phyloP scores from a whole-genome alignment of 2,888 invertebrate genomes.

The Lacanobia oleracea region DNA sequence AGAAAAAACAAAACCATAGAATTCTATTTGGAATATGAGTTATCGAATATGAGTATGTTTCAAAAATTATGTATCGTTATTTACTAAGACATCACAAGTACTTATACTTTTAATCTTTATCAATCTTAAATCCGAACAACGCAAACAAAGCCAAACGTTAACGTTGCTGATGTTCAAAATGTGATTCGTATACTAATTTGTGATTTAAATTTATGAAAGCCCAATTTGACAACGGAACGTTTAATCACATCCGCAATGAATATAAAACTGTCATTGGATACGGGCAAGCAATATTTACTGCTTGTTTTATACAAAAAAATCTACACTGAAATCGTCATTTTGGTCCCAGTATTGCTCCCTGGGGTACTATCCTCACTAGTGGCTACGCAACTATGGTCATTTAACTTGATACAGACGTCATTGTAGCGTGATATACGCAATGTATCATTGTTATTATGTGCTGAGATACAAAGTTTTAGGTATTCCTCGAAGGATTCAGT shows the following conservation, averaged over 20 bases:
- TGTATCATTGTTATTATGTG: conserved; percentile 59
- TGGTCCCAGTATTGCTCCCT: conserved; percentile 70
- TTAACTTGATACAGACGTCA: conserved; percentile 66
- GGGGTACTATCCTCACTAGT: conserved; percentile 68
- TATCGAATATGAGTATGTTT: no score
- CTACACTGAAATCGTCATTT: conserved; percentile 66
- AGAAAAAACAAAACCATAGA: not conserved
- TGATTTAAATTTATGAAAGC: conserved; percentile 69
- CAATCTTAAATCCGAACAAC: conserved; percentile 10
- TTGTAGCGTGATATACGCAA: conserved; percentile 48
- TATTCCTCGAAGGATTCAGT: conserved; percentile 65
- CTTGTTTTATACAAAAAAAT: conserved; percentile 70
- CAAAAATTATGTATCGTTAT: not conserved
- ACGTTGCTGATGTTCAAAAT: conserved; percentile 63
- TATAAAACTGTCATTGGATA: conserved; percentile 65
- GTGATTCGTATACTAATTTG: conserved; percentile 67
- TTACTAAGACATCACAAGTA: not conserved
- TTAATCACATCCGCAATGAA: conserved; percentile 69
- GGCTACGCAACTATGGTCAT: conserved; percentile 64
- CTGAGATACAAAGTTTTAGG: conserved; percentile 66
- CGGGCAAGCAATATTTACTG: conserved; percentile 68
- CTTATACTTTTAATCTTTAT: conserved; percentile 3
- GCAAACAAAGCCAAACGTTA: conserved; percentile 38
- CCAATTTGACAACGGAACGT: conserved; percentile 64
- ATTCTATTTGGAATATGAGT: not conserved